phyloP scores from a whole-genome alignment of 2,113 vertebrate species.

The Boulengeromyrus knoepffleri region DNA sequence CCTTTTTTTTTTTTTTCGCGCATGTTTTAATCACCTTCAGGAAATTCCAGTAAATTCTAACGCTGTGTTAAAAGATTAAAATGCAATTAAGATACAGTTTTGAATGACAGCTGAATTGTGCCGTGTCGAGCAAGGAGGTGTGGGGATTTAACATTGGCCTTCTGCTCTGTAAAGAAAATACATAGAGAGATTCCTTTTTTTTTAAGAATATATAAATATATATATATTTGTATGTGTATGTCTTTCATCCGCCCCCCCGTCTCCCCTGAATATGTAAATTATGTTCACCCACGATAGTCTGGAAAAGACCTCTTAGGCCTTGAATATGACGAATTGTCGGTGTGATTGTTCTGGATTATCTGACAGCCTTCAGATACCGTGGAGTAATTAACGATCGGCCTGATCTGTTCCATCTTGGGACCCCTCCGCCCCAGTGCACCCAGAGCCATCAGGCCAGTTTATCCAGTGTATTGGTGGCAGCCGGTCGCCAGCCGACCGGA shows the following conservation, averaged over 20 bases:
- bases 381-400: slow-evolving; percentile 38
- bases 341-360: slow-evolving; percentile 40
- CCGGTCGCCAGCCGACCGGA: slow-evolving; percentile 41
- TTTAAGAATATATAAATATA: slow-evolving; percentile 66
- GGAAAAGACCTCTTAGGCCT: slow-evolving; percentile 52
- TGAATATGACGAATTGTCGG: slow-evolving; percentile 49
- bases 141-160: slow-evolving; percentile 56
- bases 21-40: slow-evolving; percentile 68
- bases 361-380: slow-evolving; percentile 46
- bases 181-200: slow-evolving; percentile 71
- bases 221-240: slow-evolving; percentile 68
- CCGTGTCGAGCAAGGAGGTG: slow-evolving; percentile 47
- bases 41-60: slow-evolving; percentile 51
- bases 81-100: slow-evolving; percentile 35
- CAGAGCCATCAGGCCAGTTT: slow-evolving; percentile 37
- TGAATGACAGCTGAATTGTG: slow-evolving; percentile 24
- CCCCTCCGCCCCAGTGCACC: background rate
- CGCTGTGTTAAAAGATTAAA: slow-evolving; percentile 49
- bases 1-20: slow-evolving; percentile 59
- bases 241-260: slow-evolving; percentile 54
- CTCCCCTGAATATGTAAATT: slow-evolving; percentile 52
- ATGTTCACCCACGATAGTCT: slow-evolving; percentile 51
- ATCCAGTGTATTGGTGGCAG: slow-evolving; percentile 59
- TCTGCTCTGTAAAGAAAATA: slow-evolving; percentile 62
- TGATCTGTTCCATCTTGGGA: slow-evolving; percentile 29